Evolutionary conservation across 1,140 invertebrate species (phyloP), one percentile per base, ranked within the genome.

Genomic region (Drosophila erecta): DNA sequence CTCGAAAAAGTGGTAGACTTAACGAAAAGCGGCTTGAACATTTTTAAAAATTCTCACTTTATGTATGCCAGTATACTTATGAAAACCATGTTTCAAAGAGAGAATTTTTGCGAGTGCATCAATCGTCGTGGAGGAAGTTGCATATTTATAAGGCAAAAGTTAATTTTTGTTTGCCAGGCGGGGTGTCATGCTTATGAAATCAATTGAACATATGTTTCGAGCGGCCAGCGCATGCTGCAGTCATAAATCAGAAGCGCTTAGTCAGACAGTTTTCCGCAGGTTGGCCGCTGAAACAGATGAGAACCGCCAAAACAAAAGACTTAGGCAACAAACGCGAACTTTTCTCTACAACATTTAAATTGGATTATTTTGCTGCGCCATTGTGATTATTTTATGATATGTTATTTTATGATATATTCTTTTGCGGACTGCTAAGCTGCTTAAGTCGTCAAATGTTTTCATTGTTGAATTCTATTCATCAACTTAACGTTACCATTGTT

Each of bases 211-310:
- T 89, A 83, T 87, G 83, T 89, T 87, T 74, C 54, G 33, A 59
- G 27, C 49, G 76, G 30, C 54, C 41, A 72, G 47, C 47, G 56
- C 64, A 54, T 53, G 67, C 54, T 65, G 49, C 54, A 62, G 59
- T 67, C 79, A 87, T 87, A 87, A 89, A 89, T 83, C 84, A 89
- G 83, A 83, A 87, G 60, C 66, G 83, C 79, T 89, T 83, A 89
- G 75, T 89, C 84, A 84, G 43, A 33, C 24, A 33, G 33, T 55
- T 53, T 70, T 44, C 51, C 53, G 65, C 66, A 33, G 59, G 24
- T 73, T 60, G 72, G 27, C 12, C 30, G 22, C 27, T 62, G 37
- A 20, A 51, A 41, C 47, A 64, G 73, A 78, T 86, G 81, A 87
- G 83, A 86, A 87, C 83, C 59, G 51, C 35, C 51, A 40, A 15